phyloP scores from a whole-genome alignment of 2,797 vertebrate genomes.

The Mormyrops boulengeri region DNA sequence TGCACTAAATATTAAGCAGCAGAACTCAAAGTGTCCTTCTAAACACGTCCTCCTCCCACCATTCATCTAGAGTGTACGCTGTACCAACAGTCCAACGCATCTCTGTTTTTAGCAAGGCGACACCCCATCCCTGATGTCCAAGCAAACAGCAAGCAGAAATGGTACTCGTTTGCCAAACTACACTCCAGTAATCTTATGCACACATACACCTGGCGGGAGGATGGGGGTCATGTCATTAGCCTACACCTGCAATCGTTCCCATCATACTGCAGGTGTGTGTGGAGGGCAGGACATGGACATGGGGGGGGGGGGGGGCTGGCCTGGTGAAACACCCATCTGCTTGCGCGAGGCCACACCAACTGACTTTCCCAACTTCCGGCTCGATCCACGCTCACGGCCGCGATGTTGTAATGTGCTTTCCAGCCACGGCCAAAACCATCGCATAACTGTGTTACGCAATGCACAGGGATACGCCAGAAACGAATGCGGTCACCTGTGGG shows the following conservation, averaged over 20 bases:
- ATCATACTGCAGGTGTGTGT: slow-evolving; percentile 28
- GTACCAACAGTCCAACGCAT: not conserved
- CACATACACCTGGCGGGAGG: not conserved
- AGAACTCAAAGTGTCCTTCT: not conserved
- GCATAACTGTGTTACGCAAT: slow-evolving; percentile 49
- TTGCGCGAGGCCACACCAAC: not conserved
- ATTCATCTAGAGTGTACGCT: not conserved
- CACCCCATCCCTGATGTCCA: not conserved
- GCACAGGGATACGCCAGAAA: not conserved
- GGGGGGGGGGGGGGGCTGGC: not conserved
- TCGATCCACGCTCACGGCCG: slow-evolving; percentile 18
- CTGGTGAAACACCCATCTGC: not conserved
- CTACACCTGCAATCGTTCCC: slow-evolving; percentile 59
- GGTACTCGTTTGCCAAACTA: slow-evolving; percentile 32
- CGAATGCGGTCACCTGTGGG: not conserved
- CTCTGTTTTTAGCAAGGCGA: not conserved
- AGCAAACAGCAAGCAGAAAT: not conserved
- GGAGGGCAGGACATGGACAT: slow-evolving; percentile 18
- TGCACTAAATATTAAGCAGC: not conserved
- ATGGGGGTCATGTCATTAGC: slow-evolving; percentile 44
- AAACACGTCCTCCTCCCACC: not conserved
- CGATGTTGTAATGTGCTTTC: slow-evolving; percentile 29
- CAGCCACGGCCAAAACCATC: slow-evolving; percentile 38
- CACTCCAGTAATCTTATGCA: slow-evolving; percentile 34
- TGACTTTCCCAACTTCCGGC: not conserved